phyloP scores from a whole-genome alignment of 2,113 vertebrate genomes.

The Lagenorhynchus albirostris region DNA sequence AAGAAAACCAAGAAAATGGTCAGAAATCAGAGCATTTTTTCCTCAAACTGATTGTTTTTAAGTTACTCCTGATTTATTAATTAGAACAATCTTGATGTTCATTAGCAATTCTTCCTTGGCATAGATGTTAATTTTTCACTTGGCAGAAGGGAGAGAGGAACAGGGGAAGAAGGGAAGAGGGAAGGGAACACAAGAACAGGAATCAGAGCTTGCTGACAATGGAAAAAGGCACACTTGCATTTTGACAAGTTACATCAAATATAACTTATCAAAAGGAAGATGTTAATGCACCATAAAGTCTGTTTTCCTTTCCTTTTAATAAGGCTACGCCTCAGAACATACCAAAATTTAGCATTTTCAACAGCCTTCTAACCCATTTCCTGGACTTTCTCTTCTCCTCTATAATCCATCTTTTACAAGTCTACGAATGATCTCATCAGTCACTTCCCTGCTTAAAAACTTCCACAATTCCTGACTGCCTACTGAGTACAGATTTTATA shows the following conservation, averaged over 20 bases:
- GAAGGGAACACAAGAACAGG: background rate
- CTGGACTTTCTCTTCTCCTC: background rate
- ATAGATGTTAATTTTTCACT: background rate
- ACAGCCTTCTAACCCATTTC: background rate
- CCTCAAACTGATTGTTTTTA: background rate
- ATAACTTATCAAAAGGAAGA: background rate
- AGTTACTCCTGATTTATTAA: background rate
- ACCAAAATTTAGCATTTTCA: constrained; percentile 1
- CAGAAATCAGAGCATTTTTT: constrained; percentile 24
- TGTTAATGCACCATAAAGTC: background rate
- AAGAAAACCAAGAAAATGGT: constrained; percentile 35
- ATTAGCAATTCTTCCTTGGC: background rate
- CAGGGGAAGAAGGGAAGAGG: no score
- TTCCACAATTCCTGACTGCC: background rate
- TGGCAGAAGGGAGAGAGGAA: background rate
- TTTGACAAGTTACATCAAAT: background rate
- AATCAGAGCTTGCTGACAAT: background rate
- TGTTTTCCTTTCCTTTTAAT: background rate
- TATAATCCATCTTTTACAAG: background rate
- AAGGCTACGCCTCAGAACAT: background rate
- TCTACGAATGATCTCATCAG: background rate
- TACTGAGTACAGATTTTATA: constrained; percentile 12
- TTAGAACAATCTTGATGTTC: constrained; percentile 38
- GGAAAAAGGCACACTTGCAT: background rate
- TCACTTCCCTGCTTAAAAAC: background rate